Base-by-base conservation (phyloP, 1,140 invertebrate species). In the Chlorops oryzae region DNA sequence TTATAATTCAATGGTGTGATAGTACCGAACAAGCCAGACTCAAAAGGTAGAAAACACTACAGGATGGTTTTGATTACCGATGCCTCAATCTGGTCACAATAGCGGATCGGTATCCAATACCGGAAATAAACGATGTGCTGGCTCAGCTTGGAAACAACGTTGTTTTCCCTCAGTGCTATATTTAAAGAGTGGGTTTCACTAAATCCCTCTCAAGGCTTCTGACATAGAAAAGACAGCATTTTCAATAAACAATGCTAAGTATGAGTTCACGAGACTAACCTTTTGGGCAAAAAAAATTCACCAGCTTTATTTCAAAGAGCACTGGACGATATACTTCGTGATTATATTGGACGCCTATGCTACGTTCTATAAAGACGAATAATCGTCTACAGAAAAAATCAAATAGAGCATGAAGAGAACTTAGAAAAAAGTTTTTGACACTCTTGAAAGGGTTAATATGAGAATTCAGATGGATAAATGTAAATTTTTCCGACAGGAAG, bases 31-130 rank as follows among this genome's bases (percentile, higher is more conserved):
- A 54, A 52, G 18, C 17, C 15, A 13, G 50, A 51, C 18, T 38
- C 47, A 10, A 35, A 39, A 18, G 59, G 59, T 22, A 56, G 62
- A 54, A 54, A 50, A 46, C 65, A 71, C 55, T 66, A 56, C 50
- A 35, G 65, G 9, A 37, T 70, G 18, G 63, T 62, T 3, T 72
- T 15, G 68, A 70, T 49, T 72, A 58, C 45, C 23, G 62, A 22
- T 60, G 61, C 54, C 24, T 67, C 15, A 70, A 71, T 52, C 42
- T 58, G 37, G 52, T 55, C 37, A 69, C 64, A 10, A 52, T 65
- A n/a, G 48, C 59, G 9, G 76, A 79, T 51, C 39, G 49, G n/a
- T 78, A 66, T 59, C 78, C 78, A 6, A 55, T 81, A 5, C 77
- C 78, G 6, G 61, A 73, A 12, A 77, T 79, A 9, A 65, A 65